These are phyloP conservation scores for Cuniculus paca DNA, from an alignment of 2,797 vertebrate genomes.

Conservation along the genomic window DNA sequence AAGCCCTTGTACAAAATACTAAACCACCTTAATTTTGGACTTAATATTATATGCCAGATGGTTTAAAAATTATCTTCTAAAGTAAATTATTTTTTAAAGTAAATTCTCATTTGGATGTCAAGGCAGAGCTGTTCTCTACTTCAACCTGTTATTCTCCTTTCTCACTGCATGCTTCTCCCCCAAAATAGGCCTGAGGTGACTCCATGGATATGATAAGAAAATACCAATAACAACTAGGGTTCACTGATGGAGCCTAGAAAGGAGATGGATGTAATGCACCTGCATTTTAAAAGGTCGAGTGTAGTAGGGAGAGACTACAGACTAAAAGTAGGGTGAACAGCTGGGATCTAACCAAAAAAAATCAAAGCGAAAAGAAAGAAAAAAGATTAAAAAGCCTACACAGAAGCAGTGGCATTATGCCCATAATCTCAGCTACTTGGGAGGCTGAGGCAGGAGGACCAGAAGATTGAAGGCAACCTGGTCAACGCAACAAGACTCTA, in stretches of 20 bases:
- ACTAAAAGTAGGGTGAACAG: neutral
- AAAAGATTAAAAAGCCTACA: neutral
- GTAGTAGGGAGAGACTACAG: neutral
- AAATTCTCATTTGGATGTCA: constrained; percentile 31
- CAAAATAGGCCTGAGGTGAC: neutral
- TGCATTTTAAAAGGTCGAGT: constrained; percentile 16
- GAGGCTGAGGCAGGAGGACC: neutral
- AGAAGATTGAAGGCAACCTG: neutral
- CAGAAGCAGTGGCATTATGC: neutral
- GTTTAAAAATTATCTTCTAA: neutral
- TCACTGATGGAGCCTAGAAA: neutral
- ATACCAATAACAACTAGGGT: neutral
- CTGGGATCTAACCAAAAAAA: neutral
- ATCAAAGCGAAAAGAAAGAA: neutral
- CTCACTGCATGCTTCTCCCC: neutral
- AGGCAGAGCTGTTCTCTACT: neutral
- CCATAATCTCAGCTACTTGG: neutral
- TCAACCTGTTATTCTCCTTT: neutral
- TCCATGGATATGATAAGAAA: neutral
- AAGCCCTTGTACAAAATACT: neutral
- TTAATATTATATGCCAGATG: constrained; percentile 14
- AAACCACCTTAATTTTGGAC: neutral
- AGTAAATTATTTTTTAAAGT: neutral
- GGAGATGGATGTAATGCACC: neutral
- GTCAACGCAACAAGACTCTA: neutral